Evolutionary conservation across 2,113 vertebrate genomes (phyloP).

Genomic region (Lepus americanus): DNA sequence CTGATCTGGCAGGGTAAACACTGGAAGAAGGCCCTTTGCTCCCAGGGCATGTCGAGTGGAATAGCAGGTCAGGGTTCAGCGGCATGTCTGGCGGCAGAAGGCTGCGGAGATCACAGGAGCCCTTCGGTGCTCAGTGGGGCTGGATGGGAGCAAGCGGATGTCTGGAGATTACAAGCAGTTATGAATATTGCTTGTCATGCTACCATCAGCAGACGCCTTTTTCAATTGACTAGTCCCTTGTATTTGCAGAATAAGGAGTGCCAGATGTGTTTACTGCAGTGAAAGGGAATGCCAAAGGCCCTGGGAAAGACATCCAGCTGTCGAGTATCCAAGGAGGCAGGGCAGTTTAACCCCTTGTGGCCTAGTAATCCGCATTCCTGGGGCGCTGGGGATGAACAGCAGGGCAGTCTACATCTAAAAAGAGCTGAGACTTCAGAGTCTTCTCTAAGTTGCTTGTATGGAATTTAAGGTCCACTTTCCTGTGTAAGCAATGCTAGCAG

Average conservation of each 20-base stretch:
- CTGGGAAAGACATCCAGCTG: slow-evolving; percentile 66
- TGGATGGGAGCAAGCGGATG: slow-evolving; percentile 74
- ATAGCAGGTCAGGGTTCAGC: slow-evolving; percentile 75
- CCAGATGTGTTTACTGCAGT: slow-evolving; percentile 46
- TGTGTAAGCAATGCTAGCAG: not conserved
- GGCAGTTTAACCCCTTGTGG: slow-evolving; percentile 39
- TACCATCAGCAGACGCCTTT: slow-evolving; percentile 81
- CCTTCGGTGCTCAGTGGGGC: slow-evolving; percentile 75
- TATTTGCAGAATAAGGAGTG: slow-evolving; percentile 63
- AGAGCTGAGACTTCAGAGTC: not conserved
- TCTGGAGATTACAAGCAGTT: slow-evolving; percentile 82
- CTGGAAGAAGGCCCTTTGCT: not conserved
- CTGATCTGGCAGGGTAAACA: slow-evolving; percentile 63
- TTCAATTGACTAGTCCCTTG: slow-evolving; percentile 60
- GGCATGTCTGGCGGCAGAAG: slow-evolving; percentile 73
- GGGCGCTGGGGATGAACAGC: not conserved
- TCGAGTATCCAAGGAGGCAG: not conserved
- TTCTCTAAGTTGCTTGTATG: slow-evolving; percentile 39
- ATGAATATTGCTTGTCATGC: slow-evolving; percentile 81
- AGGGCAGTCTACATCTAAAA: not conserved
- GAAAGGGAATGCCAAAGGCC: slow-evolving; percentile 41
- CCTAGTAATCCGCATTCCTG: slow-evolving; percentile 36
- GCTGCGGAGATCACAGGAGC: slow-evolving; percentile 77
- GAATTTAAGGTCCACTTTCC: slow-evolving; percentile 48
- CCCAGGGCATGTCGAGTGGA: slow-evolving; percentile 59